Conservation (phyloP, 2,797 vertebrate species). For the Brotogeris chrysoptera region DNA sequence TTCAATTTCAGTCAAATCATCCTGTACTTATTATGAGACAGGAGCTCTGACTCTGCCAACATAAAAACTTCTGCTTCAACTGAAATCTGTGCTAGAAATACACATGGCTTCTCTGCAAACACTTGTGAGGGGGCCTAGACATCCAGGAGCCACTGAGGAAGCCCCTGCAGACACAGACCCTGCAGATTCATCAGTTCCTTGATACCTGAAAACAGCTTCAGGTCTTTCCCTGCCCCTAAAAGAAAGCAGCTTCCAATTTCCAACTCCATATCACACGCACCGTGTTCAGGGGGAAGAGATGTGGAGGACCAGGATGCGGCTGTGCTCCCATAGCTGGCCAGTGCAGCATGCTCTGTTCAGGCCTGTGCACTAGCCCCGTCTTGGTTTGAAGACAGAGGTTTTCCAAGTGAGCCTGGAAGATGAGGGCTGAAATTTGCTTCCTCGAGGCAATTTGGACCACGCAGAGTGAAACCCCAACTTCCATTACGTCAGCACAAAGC, state of each 20-base stretch:
- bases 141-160: neutral
- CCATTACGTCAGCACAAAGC: neutral
- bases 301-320: neutral
- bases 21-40: neutral
- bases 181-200: neutral
- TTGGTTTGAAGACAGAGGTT: conserved; percentile 29
- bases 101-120: neutral
- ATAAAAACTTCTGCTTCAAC: neutral
- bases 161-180: neutral
- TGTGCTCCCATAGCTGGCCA: neutral
- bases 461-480: conserved; percentile 11
- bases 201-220: neutral
- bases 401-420: conserved; percentile 33
- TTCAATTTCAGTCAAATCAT: neutral
- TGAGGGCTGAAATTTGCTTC: conserved; percentile 7
- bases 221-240: neutral
- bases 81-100: neutral
- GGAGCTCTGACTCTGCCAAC: neutral
- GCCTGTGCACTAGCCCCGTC: neutral
- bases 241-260: neutral
- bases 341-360: neutral
- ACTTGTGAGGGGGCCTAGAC: neutral
- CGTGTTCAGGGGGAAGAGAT: too few relatives aligned
- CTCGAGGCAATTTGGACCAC: neutral
- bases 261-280: neutral